phyloP scores from a whole-genome alignment of 2,797 vertebrate genomes.

The Rhinogobio ventralis region DNA sequence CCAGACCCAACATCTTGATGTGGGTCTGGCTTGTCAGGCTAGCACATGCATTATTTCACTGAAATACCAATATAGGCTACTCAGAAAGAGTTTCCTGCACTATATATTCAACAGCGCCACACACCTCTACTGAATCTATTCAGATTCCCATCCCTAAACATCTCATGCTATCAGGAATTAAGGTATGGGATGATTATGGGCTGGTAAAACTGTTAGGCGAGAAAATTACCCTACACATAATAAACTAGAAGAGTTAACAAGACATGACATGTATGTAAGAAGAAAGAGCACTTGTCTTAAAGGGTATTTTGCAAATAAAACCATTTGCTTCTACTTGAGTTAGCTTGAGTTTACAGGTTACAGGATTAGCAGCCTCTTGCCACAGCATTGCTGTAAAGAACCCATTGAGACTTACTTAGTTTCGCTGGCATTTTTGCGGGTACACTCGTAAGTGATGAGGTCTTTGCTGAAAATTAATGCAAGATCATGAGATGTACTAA shows the following conservation, averaged over 20 bases:
- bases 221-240: constrained; percentile 15
- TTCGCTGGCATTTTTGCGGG: constrained; percentile 43
- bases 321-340: constrained; percentile 17
- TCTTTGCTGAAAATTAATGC: constrained; percentile 55
- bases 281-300: constrained; percentile 18
- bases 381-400: constrained; percentile 36
- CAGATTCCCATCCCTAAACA: constrained; percentile 33
- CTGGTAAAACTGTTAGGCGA: constrained; percentile 33
- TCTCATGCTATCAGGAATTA: constrained; percentile 25
- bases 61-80: background rate
- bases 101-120: background rate
- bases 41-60: background rate
- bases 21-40: no score
- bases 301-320: constrained; percentile 11
- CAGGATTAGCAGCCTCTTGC: constrained; percentile 45
- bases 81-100: background rate
- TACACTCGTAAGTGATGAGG: constrained; percentile 38
- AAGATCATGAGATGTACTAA: constrained; percentile 53
- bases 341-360: constrained; percentile 51
- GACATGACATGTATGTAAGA: constrained; percentile 2
- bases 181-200: constrained; percentile 1
- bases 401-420: constrained; percentile 60
- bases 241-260: constrained; percentile 3
- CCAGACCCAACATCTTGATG: no score
- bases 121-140: background rate